Evolutionary conservation across 2,113 vertebrate species (phyloP), one percentile per base, ranked within the genome.

Genomic region (Trinectes maculatus): DNA sequence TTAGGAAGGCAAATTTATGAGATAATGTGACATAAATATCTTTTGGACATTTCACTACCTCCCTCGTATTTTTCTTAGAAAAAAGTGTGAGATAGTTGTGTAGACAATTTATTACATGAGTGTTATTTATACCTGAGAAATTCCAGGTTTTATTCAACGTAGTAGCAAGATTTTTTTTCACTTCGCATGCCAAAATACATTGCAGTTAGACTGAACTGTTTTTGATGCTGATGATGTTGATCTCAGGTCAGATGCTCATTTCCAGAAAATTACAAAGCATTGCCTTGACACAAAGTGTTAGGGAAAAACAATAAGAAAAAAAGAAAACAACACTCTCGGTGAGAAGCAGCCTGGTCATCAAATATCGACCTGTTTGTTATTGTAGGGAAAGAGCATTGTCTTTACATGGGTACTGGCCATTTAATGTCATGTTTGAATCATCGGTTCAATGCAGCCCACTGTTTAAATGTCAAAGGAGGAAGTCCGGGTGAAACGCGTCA

Each of bases 241-340:
- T 26, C n/a, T 18, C 22, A n/a, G 28, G 43, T 75, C 16, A 48
- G 33, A n/a, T n/a, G n/a, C n/a, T n/a, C n/a, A 8, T 16, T 19
- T 26, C 60, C 34, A 44, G 55, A 16, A 24, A 28, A 28, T 29
- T 46, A 19, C 8, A 59, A 61, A 51, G 31, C 8, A 19, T 25
- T 34, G 8, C 42, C 6, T 49, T 8, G 1, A n/a, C n/a, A n/a
- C n/a, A n/a, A n/a, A n/a, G n/a, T n/a, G n/a, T n/a, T n/a, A 42
- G n/a, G 39, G 6, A 22, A 22, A 21, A 22, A 48, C n/a, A 9
- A 52, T 34, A 33, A 25, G 1, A 24, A 16, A 22, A 6, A 33
- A 3, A 31, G 0, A 33, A 21, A 37, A 5, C 7, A 19, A 2
- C 15, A 4, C 6, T 24, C 43, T 15, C 22, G 44, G 44, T 26